Evolutionary conservation across 2,113 vertebrate genomes (phyloP).

Genomic region (Albula glossodonta): DNA sequence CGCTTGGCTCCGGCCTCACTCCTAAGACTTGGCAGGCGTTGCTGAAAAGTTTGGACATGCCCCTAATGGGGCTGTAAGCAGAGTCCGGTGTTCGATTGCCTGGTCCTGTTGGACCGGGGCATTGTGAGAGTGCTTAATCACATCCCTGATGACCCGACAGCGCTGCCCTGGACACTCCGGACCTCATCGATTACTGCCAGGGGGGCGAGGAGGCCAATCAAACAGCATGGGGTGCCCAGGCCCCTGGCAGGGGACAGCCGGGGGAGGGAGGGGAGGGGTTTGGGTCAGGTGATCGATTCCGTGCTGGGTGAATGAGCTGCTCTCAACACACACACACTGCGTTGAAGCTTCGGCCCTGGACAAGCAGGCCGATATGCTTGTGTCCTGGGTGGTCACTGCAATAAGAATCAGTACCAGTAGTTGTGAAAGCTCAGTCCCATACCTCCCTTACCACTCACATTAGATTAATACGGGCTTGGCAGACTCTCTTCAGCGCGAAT

Average conservation of each 20-base stretch:
- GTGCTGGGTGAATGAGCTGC: background rate
- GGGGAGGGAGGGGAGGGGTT: background rate
- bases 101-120: background rate
- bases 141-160: background rate
- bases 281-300: background rate
- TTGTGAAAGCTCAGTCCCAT: background rate
- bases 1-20: constrained; percentile 4
- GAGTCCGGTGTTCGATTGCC: constrained; percentile 29
- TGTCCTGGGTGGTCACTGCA: background rate
- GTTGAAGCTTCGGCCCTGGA: background rate
- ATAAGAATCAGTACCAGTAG: background rate
- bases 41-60: constrained; percentile 21
- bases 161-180: background rate
- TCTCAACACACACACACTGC: background rate
- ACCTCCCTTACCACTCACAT: background rate
- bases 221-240: background rate
- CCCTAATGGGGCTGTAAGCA: constrained; percentile 40
- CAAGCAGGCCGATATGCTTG: background rate
- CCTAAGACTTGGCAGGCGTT: constrained; percentile 20
- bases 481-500: background rate
- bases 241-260: background rate
- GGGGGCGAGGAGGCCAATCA: background rate
- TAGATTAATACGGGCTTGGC: background rate
- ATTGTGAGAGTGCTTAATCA: constrained; percentile 18
- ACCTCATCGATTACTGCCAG: background rate